Evolutionary conservation across 2,888 invertebrate species (phyloP), one percentile per base, ranked within the genome.

Genomic region (Cynaeus angustus): DNA sequence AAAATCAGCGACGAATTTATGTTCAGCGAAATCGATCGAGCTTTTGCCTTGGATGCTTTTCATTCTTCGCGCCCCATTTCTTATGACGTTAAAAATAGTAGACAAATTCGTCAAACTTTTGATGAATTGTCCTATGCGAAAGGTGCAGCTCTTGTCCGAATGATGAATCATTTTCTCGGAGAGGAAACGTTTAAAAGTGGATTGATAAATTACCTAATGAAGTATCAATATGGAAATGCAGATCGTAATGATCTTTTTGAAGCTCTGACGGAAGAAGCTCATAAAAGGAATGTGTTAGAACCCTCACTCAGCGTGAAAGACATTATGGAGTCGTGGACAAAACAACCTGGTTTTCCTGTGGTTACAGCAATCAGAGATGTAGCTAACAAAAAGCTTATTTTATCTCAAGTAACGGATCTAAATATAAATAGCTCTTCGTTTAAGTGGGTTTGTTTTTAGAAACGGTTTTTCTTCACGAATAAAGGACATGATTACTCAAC

Each of bases 71-170:
- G 91, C 81, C 89, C 92, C 2, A 88, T 94, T 68, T 89, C 90
- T 1, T 88, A 89, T 53, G 85, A 88, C 52, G 90, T 93, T 1
- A 85, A 86, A 28, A 88, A 89, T 66, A 88, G 88, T 10, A 86
- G 85, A 66, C 89, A 91, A 81, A 91, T 92, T 52, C 83, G 87
- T 30, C 89, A 91, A 79, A 89, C 91, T 48, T 93, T 93, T 79
- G 92, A 93, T 82, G 85, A 87, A 5, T 91, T 93, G 61, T 90
- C 92, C n/a, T 93, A 93, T 80, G 87, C 88, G 16, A 93, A 93
- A 86, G 90, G 93, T 38, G 90, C 92, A 0, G 89, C 91, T 4
- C 84, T 94, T 1, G 88, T 94, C 68, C 86, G 91, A 71, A 94
- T 94, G 93, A 88, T 94, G 85, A 87, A 89, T 74, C 88, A 90